phyloP scores from a whole-genome alignment of 2,113 vertebrate species.

The Anarrhichthys ocellatus region DNA sequence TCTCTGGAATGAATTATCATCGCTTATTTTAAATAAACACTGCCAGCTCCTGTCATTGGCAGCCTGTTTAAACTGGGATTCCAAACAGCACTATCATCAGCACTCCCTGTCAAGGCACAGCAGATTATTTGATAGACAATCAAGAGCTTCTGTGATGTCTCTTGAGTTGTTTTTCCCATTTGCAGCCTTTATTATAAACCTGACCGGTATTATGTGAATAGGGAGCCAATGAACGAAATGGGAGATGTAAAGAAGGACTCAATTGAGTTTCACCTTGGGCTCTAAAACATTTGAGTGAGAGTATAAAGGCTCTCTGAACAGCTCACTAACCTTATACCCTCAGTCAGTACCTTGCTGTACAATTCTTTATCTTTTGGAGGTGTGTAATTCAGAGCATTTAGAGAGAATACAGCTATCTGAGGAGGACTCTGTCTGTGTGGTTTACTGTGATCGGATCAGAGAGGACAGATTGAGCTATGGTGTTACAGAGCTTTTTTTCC shows the following conservation, averaged over 20 bases:
- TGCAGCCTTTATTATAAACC: background rate
- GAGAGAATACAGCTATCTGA: background rate
- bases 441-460: background rate
- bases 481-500: no score
- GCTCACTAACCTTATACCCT: slow-evolving; percentile 20
- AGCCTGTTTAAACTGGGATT: slow-evolving; percentile 3
- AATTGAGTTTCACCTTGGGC: slow-evolving; percentile 32
- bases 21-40: slow-evolving; percentile 23
- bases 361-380: background rate
- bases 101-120: background rate
- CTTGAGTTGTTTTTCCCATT: background rate
- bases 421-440: background rate
- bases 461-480: slow-evolving; percentile 25
- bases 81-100: background rate
- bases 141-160: background rate
- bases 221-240: background rate
- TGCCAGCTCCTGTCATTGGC: background rate
- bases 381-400: background rate
- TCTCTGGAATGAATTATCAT: slow-evolving; percentile 32
- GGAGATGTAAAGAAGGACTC: background rate
- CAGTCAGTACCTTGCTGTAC: slow-evolving; percentile 28
- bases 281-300: slow-evolving; percentile 12
- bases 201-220: background rate
- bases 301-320: slow-evolving; percentile 23
- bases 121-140: slow-evolving; percentile 4